Evolutionary conservation across 2,888 invertebrate genomes (phyloP).

Genomic region (Agrilus cyanescens): DNA sequence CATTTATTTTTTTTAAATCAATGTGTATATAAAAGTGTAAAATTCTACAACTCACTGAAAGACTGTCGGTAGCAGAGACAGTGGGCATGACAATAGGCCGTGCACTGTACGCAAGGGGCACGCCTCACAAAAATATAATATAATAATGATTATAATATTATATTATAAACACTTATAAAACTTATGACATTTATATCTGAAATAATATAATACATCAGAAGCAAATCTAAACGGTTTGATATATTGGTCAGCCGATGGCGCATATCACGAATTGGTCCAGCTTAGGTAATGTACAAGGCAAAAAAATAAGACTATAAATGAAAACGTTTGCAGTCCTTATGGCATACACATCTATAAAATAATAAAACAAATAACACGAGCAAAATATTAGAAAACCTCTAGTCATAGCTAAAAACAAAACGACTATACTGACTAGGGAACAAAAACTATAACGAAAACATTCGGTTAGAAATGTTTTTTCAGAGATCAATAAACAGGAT

Average conservation of each 20-base stretch:
- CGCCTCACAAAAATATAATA: constrained; percentile 35
- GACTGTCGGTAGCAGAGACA: constrained; percentile 34
- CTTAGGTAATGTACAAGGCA: constrained; percentile 29
- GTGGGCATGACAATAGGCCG: constrained; percentile 28
- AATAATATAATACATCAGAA: constrained; percentile 29
- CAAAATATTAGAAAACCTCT: constrained; percentile 21
- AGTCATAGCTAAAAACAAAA: constrained; percentile 32
- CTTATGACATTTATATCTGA: constrained; percentile 34
- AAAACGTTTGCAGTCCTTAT: constrained; percentile 14
- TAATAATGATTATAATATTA: constrained; percentile 29
- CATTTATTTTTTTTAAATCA: constrained; percentile 34
- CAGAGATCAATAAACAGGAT: constrained; percentile 30
- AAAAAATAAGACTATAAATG: constrained; percentile 21
- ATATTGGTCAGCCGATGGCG: constrained; percentile 31
- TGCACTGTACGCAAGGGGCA: constrained; percentile 10
- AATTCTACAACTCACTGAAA: constrained; percentile 34
- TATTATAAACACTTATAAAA: constrained; percentile 35
- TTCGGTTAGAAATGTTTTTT: constrained; percentile 30
- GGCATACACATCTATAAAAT: constrained; percentile 22
- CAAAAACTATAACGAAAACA: constrained; percentile 32
- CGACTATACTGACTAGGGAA: constrained; percentile 36
- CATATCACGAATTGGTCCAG: constrained; percentile 35
- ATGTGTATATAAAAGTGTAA: constrained; percentile 38
- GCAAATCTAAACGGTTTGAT: constrained; percentile 27
- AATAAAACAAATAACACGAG: constrained; percentile 19